Evolutionary conservation across 2,113 vertebrate genomes (phyloP).

Genomic region (Actinemys pallida): DNA sequence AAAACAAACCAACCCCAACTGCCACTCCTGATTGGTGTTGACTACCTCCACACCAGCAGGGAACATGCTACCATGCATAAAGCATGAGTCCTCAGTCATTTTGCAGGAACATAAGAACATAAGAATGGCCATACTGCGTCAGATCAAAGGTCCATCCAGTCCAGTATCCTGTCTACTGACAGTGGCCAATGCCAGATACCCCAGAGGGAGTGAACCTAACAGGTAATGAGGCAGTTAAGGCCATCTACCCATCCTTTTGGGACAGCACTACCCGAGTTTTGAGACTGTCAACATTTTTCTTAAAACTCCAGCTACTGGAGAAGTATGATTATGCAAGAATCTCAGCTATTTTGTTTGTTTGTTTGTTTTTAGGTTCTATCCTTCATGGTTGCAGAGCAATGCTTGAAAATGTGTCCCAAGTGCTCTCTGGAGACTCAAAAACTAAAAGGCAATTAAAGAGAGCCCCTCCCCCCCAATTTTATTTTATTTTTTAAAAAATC

Average conservation of each 20-base stretch:
- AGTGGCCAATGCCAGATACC: no score
- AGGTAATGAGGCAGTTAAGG: not conserved
- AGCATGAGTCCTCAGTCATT: not conserved
- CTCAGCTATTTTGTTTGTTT: not conserved
- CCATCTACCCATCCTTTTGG: not conserved
- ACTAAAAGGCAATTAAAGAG: not conserved
- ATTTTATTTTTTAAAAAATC: rapidly evolving
- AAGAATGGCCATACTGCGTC: no score
- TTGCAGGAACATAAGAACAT: not conserved
- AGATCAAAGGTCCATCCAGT: no score
- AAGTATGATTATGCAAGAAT: not conserved
- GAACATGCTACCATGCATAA: not conserved
- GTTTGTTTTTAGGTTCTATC: not conserved
- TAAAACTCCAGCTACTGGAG: not conserved
- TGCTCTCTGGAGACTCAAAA: not conserved
- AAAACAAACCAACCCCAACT: not conserved
- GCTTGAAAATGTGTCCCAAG: not conserved
- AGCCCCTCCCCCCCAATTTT: rapidly evolving
- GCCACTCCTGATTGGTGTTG: not conserved
- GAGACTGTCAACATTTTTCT: not conserved
- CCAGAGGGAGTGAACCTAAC: no score
- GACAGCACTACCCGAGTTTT: not conserved
- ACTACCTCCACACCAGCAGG: not conserved
- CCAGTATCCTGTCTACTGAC: no score
- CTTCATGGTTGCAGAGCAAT: not conserved